Conservation (phyloP, 2,797 vertebrate species). For the Helarctos malayanus region DNA sequence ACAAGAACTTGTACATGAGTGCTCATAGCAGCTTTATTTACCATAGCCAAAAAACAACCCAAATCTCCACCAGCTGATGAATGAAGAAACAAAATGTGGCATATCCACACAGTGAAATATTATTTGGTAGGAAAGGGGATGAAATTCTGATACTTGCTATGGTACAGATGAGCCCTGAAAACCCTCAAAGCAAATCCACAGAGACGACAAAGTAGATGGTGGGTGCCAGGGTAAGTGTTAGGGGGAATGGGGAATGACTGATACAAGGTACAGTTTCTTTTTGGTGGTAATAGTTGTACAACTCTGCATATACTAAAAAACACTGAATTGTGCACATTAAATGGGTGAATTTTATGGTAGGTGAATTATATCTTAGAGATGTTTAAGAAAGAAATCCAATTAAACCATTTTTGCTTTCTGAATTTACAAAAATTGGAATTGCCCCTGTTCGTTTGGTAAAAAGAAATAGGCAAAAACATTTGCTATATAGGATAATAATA, state of each 20-base stretch:
- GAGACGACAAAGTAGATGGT: not conserved
- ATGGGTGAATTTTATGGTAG: not conserved
- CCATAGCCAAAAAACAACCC: not conserved
- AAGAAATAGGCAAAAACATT: not conserved
- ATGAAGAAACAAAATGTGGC: not conserved
- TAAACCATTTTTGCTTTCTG: constrained; percentile 30
- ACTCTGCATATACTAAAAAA: not conserved
- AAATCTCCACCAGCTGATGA: not conserved
- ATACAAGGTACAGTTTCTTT: not conserved
- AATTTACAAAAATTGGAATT: constrained; percentile 13
- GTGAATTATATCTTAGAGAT: constrained; percentile 30
- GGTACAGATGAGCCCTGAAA: not conserved
- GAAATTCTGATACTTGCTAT: not conserved
- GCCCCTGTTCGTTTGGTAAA: not conserved
- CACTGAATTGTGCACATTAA: not conserved
- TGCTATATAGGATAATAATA: not conserved
- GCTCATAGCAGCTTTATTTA: not conserved
- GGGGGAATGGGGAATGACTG: not conserved
- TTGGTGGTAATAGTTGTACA: not conserved
- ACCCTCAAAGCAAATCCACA: not conserved
- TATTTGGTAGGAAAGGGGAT: not conserved
- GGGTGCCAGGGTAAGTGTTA: not conserved
- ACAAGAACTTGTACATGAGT: not conserved
- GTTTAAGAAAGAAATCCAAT: not conserved
- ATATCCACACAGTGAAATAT: not conserved